Evolutionary conservation across 2,888 invertebrate genomes (phyloP).

Genomic region (Eilema depressum): DNA sequence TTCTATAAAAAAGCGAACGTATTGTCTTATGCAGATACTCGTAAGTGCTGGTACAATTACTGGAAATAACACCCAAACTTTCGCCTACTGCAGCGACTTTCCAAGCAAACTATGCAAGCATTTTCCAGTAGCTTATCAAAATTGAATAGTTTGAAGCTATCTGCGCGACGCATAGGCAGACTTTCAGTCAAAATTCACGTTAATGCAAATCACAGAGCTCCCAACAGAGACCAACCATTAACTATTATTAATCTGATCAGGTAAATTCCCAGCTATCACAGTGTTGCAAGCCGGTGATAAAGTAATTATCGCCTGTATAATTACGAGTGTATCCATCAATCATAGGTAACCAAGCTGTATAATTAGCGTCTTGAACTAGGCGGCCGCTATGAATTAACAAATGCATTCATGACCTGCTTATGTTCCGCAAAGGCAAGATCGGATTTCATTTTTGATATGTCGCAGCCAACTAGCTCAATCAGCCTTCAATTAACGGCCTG

Average conservation of each 20-base stretch:
- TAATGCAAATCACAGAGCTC: neutral
- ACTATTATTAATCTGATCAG: slow-evolving; percentile 38
- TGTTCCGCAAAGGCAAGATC: neutral
- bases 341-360: slow-evolving; percentile 45
- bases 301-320: slow-evolving; percentile 67
- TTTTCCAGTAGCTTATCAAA: too few species aligned
- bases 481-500: too few species aligned
- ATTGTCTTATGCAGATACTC: too few species aligned
- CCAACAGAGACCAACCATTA: slow-evolving; percentile 23
- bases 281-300: slow-evolving; percentile 59
- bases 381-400: neutral
- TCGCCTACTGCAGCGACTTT: too few species aligned
- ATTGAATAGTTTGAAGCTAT: neutral
- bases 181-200: neutral
- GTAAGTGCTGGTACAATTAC: too few species aligned
- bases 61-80: too few species aligned
- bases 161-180: neutral
- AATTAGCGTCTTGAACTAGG: slow-evolving; percentile 30
- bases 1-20: too few species aligned
- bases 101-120: too few species aligned
- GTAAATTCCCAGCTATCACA: slow-evolving; percentile 31
- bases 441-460: neutral
- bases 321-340: slow-evolving; percentile 59
- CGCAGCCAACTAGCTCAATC: too few species aligned
- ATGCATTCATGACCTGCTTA: neutral